Percentiles rank a stretch among this genome's conserved stretches.
phyloP scores from a whole-genome alignment of 2,888 invertebrate species.

The Andrena flavipes region DNA sequence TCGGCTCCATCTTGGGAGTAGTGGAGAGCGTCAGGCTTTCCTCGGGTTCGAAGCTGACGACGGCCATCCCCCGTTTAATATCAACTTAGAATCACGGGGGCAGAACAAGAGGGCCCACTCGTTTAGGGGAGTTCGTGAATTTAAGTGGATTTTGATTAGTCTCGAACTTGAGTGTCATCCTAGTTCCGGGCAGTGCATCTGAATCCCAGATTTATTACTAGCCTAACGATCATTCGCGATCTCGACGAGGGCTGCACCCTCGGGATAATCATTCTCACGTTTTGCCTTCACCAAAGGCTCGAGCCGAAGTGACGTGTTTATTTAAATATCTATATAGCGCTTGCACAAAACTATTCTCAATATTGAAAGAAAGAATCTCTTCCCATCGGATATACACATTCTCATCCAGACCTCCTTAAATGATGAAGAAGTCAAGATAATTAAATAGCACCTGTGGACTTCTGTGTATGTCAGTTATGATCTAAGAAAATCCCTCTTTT shows the following conservation, averaged over 20 bases:
- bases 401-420: neutral
- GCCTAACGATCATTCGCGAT: slow-evolving; percentile 54
- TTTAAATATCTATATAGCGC: neutral
- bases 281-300: neutral
- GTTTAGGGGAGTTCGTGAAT: slow-evolving; percentile 67
- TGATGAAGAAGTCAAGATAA: no score
- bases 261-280: slow-evolving; percentile 32
- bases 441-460: no score
- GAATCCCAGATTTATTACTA: slow-evolving; percentile 67
- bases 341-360: neutral
- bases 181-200: slow-evolving; percentile 61
- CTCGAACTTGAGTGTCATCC: slow-evolving; percentile 60
- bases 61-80: slow-evolving; percentile 58
- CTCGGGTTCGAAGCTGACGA: slow-evolving; percentile 24
- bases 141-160: slow-evolving; percentile 72
- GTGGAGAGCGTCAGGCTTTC: neutral
- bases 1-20: slow-evolving; percentile 30
- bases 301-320: neutral
- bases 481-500: no score
- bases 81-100: slow-evolving; percentile 55
- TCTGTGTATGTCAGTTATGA: no score
- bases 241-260: slow-evolving; percentile 28
- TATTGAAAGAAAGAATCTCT: neutral
- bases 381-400: neutral
- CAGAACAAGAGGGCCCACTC: slow-evolving; percentile 57